Evolutionary conservation across 2,888 invertebrate genomes (phyloP), one percentile per base, ranked within the genome.

Genomic region (Ennomos fuscantarius): DNA sequence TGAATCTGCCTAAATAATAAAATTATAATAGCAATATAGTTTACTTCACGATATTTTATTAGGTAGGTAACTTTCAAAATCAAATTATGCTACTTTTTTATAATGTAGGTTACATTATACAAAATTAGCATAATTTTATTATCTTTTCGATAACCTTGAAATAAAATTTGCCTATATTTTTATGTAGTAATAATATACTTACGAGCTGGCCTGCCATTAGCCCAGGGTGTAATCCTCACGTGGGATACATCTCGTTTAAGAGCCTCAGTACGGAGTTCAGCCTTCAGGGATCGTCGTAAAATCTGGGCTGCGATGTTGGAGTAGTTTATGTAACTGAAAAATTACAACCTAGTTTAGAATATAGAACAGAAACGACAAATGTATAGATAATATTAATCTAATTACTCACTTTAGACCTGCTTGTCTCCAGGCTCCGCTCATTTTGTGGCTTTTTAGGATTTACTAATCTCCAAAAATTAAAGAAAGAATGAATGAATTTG

Each of bases 281-380:
- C 84, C 84, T 98, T 98, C 70, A 99, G 84, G 10, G 97, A 94
- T 78, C 95, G 94, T 59, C 99, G 94, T 56, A 99, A 89, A 51
- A 97, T 92, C 77, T 94, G 95, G 15, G 99, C 98, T 76, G 98
- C 98, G 79, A 99, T 97, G 85, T 96, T 97, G 58, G 99, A 99
- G 89, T 97, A 99, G 93, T 97, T 97, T 87, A 99, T 96, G 93
- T 99, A 99, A 93, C 98, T 99, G 84, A 62, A 87, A 83, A 61
- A 62, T 48, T 44, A 72, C 73, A 74, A 74, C 73, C 74, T 71
- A 33, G 41, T 52, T 56, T 43, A 52, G 12, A 62, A 11, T 34
- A 42, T 32, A 11, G 9, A 49, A 42, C 34, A 11, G 9, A 49
- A 46, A 44, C 8, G 5, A 36, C 12, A 11, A 24, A 8, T 8